Percentiles rank a stretch among this genome's conserved stretches.
These are phyloP conservation scores for Antennarius maculatus DNA, from an alignment of 2,797 vertebrate species.

Conservation along the genomic window DNA sequence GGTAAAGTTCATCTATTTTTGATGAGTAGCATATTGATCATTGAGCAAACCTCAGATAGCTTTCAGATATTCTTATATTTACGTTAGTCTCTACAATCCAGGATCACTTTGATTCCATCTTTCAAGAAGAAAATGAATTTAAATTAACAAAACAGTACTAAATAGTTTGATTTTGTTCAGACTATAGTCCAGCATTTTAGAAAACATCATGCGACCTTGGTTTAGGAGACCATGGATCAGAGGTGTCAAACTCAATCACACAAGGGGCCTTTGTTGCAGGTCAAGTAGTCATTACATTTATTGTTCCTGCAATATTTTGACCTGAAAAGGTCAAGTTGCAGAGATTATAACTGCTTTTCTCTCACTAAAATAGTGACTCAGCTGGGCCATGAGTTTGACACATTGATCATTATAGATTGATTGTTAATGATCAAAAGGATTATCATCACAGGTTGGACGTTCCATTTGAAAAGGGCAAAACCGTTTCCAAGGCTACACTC, in stretches of 20 bases:
- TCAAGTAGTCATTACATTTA: too few relatives aligned
- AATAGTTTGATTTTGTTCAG: slow-evolving; percentile 5
- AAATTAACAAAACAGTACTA: background rate
- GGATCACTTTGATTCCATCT: background rate
- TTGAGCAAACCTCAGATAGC: slow-evolving; percentile 22
- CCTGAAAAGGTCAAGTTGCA: too few relatives aligned
- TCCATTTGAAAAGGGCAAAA: background rate
- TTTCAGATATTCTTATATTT: background rate
- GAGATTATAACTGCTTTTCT: too few relatives aligned
- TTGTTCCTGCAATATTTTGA: too few relatives aligned
- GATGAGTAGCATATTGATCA: slow-evolving; percentile 35
- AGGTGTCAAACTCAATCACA: too few relatives aligned
- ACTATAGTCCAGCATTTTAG: background rate
- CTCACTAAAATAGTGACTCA: too few relatives aligned
- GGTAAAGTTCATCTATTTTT: slow-evolving; percentile 8
- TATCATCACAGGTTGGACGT: slow-evolving; percentile 15
- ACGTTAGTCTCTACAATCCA: background rate
- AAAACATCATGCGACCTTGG: too few relatives aligned
- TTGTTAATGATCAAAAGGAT: slow-evolving; percentile 43
- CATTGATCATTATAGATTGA: background rate
- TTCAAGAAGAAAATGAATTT: background rate
- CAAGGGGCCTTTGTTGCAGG: too few relatives aligned
- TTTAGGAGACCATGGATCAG: too few relatives aligned
- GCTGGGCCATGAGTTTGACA: too few relatives aligned
- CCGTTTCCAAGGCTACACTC: slow-evolving; percentile 10